Evolutionary conservation across 2,113 vertebrate genomes (phyloP).

Genomic region (Phrynocephalus versicolor): DNA sequence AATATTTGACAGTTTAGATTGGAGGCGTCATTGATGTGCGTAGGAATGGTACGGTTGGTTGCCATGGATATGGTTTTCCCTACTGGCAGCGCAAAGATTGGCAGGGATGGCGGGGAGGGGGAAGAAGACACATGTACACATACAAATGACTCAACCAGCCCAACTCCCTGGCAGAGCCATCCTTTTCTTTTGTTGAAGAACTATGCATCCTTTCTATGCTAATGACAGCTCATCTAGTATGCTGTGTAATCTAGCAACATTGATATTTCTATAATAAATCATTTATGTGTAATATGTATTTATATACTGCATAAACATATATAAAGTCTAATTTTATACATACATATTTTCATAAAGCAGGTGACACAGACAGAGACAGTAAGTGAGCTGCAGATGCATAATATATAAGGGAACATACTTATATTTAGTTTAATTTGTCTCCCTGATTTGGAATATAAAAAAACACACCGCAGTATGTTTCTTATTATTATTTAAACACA

Average conservation of each 20-base stretch:
- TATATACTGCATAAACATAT: slow-evolving; percentile 59
- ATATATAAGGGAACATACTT: slow-evolving; percentile 43
- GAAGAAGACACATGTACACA: not conserved
- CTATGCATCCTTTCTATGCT: slow-evolving; percentile 65
- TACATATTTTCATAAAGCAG: slow-evolving; percentile 42
- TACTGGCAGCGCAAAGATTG: slow-evolving; percentile 76
- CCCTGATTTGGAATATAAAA: slow-evolving; percentile 37
- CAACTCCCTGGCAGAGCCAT: slow-evolving; percentile 66
- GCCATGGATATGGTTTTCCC: slow-evolving; percentile 83
- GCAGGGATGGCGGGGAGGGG: slow-evolving; percentile 68
- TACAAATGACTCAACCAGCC: slow-evolving; percentile 56
- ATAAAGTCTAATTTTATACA: slow-evolving; percentile 54
- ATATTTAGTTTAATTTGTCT: slow-evolving; percentile 33
- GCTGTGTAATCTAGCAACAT: slow-evolving; percentile 71
- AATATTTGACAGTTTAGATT: slow-evolving; percentile 83
- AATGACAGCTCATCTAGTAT: slow-evolving; percentile 72
- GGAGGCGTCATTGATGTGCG: slow-evolving; percentile 75
- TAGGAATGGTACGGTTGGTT: slow-evolving; percentile 77
- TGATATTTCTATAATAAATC: slow-evolving; percentile 71
- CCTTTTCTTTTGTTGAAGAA: slow-evolving; percentile 72
- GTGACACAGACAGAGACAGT: slow-evolving; percentile 57
- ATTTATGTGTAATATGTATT: slow-evolving; percentile 67
- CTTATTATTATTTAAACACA: slow-evolving; percentile 32
- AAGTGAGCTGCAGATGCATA: slow-evolving; percentile 38
- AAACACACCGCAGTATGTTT: slow-evolving; percentile 5